Evolutionary conservation across 2,888 invertebrate genomes (phyloP), one percentile per base, ranked within the genome.

Genomic region (Melieria omissa): DNA sequence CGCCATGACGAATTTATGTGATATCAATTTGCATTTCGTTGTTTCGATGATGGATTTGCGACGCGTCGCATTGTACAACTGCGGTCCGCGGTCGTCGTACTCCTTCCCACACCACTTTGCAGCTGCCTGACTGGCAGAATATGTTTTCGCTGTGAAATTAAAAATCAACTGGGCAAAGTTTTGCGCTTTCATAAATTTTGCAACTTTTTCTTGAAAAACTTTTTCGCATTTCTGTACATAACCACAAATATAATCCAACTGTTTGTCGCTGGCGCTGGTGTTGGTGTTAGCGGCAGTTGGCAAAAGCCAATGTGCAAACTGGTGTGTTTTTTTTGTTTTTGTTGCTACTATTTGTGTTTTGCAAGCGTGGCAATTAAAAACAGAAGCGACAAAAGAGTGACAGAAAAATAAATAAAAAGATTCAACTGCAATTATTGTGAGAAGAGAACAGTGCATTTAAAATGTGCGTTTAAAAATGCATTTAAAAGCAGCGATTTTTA

Each of bases 291-390:
- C 54, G 55, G 55, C 60, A 42, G 12, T 52, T 41, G 10, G 41
- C 58, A 60, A 45, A 67, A 67, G 29, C 29, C 29, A 29, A 58
- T 58, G 44, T 42, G 66, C 57, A 46, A 60, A 67, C 61, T 60
- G 29, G 29, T 29, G 29, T 29, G 1, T 29, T 29, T 29, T 29
- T 29, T 29, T 29, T 1, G 29, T 29, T 1, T 29, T 29, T 29
- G 16, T 2, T 29, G 60, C 12, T 52, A 52, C 52, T 60, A 52
- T 67, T 67, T 67, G 67, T 52, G 58, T 81, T 78, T 78, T 75
- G 45, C 77, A 47, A 61, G 69, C 71, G 47, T 47, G 63, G 70
- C 73, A 73, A 73, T 73, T 73, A 73, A 73, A 73, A 73, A 52
- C 73, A 67, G 70, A 57, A 63, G 73, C 63, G 29, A 29, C 29